Evolutionary conservation across 2,113 vertebrate genomes (phyloP).

Genomic region (Eulemur rufifrons): DNA sequence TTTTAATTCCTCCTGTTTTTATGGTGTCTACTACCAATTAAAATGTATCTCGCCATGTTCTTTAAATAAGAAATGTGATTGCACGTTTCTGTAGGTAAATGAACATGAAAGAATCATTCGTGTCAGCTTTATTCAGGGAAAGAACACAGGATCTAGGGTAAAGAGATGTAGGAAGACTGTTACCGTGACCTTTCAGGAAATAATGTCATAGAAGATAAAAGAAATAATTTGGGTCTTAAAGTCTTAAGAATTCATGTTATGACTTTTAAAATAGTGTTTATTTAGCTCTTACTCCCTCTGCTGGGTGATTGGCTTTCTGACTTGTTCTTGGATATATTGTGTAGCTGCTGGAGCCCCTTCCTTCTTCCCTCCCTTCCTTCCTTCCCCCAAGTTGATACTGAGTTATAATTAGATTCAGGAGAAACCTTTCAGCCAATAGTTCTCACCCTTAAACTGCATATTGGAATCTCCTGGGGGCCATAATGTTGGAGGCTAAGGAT

Average conservation of each 20-base stretch:
- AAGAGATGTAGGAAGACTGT: neutral
- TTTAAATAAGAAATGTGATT: neutral
- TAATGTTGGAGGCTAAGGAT: neutral
- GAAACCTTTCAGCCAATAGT: neutral
- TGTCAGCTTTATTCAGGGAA: neutral
- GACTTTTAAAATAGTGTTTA: neutral
- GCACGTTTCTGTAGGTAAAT: neutral
- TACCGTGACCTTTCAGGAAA: neutral
- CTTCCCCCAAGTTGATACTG: neutral
- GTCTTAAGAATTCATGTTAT: neutral
- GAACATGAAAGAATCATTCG: neutral
- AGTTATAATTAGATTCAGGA: neutral
- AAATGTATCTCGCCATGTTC: neutral
- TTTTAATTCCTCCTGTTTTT: neutral
- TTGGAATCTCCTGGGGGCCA: neutral
- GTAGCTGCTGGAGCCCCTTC: neutral
- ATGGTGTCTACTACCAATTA: neutral
- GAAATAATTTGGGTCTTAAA: neutral
- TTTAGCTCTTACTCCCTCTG: constrained; percentile 64
- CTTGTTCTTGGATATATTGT: neutral
- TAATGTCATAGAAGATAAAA: neutral
- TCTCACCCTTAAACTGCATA: neutral
- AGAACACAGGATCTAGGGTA: neutral
- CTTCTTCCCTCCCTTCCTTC: neutral
- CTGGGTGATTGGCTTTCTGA: constrained; percentile 10